A percentile compares a stretch with the other conserved stretches of the same genome.
Conservation (phyloP, 2,888 invertebrate genomes). For the Stratiomys singularior region DNA sequence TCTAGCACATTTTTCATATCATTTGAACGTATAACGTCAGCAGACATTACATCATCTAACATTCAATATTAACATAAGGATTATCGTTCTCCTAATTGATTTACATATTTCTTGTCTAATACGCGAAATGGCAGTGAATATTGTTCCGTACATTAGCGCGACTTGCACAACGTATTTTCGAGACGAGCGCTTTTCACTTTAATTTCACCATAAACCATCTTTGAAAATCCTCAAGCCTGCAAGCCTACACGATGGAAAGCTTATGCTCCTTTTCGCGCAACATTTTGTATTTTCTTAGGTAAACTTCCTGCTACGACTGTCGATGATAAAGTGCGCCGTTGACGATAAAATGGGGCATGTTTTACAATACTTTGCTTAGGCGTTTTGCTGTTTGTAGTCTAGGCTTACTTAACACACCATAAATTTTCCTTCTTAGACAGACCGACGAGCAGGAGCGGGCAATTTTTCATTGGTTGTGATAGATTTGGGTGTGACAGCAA, state of each 20-base stretch:
- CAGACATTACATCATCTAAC: no score
- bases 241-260: slow-evolving; percentile 13
- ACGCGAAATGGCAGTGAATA: no score
- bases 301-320: slow-evolving; percentile 26
- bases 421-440: slow-evolving; percentile 36
- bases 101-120: no score
- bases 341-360: slow-evolving; percentile 38
- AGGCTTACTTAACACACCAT: slow-evolving; percentile 43
- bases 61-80: no score
- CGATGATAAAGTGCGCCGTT: slow-evolving; percentile 39
- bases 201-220: no score
- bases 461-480: slow-evolving; percentile 46
- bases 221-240: no score
- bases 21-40: no score
- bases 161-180: no score
- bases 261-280: not conserved
- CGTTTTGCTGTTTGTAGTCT: not conserved
- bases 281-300: slow-evolving; percentile 5
- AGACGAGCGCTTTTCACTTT: no score
- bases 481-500: slow-evolving; percentile 41
- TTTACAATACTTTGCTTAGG: slow-evolving; percentile 33
- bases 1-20: no score
- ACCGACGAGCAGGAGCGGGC: slow-evolving; percentile 37
- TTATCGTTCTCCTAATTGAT: no score
- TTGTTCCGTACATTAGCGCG: no score